A percentile compares a stretch with the other conserved stretches of the same genome.
These are phyloP conservation scores for Psittacula derbiana DNA, from an alignment of 2,797 vertebrate genomes.

Conservation along the genomic window DNA sequence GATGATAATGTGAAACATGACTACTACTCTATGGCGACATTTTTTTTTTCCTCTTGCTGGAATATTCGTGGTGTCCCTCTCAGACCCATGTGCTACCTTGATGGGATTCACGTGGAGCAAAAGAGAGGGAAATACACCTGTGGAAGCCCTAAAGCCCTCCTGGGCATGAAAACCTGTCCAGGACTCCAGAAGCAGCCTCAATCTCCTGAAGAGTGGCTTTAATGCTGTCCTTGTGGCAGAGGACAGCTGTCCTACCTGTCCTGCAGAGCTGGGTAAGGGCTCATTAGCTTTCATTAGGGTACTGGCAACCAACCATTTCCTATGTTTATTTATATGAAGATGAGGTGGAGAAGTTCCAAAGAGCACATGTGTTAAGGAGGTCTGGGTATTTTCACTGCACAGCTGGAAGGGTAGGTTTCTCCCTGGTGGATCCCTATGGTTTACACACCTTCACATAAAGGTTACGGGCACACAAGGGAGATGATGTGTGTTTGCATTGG, in stretches of 20 bases:
- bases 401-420: background rate
- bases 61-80: background rate
- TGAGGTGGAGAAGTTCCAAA: background rate
- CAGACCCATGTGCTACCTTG: background rate
- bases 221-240: background rate
- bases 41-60: background rate
- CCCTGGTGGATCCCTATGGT: background rate
- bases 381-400: background rate
- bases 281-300: background rate
- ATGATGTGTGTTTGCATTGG: background rate
- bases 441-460: background rate
- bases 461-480: too few species aligned
- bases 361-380: background rate
- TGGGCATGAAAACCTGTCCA: background rate
- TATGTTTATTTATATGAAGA: background rate
- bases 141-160: background rate
- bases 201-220: background rate
- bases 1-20: conserved; percentile 74
- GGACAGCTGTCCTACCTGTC: background rate
- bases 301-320: background rate
- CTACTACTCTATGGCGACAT: conserved; percentile 34
- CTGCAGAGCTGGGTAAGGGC: background rate
- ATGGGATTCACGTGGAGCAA: background rate
- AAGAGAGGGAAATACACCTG: background rate
- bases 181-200: background rate